Percentiles rank a stretch among this genome's conserved stretches.
phyloP scores from a whole-genome alignment of 2,888 invertebrate genomes.

The Lysandra bellargus region DNA sequence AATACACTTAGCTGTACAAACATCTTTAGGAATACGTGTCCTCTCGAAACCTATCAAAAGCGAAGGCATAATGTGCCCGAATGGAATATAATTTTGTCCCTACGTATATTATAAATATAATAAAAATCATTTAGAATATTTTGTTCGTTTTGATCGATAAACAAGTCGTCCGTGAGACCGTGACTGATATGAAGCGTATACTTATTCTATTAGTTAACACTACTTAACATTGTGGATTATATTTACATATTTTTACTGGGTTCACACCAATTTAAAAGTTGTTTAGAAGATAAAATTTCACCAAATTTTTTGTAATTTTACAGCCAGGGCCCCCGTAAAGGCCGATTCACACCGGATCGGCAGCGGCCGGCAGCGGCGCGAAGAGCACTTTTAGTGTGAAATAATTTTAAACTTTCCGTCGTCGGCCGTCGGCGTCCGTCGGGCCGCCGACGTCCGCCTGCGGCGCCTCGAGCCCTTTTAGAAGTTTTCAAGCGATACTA shows the following conservation, averaged over 20 bases:
- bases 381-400: too few relatives aligned
- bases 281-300: constrained; percentile 29
- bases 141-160: constrained; percentile 37
- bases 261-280: not conserved
- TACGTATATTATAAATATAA: constrained; percentile 28
- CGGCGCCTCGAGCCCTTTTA: too few relatives aligned
- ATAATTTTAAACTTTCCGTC: too few relatives aligned
- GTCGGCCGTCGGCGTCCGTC: too few relatives aligned
- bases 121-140: constrained; percentile 39
- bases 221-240: constrained; percentile 31
- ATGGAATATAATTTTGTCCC: constrained; percentile 13
- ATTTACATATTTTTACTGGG: constrained; percentile 33
- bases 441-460: too few relatives aligned
- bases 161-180: not conserved
- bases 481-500: too few relatives aligned
- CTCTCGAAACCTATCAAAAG: constrained; percentile 31
- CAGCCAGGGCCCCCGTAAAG: too few relatives aligned
- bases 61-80: constrained; percentile 18
- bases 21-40: constrained; percentile 33
- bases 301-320: not conserved
- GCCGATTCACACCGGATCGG: too few relatives aligned
- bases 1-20: constrained; percentile 42
- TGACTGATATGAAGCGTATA: constrained; percentile 41
- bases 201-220: constrained; percentile 22
- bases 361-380: too few relatives aligned